Evolutionary conservation across 2,888 invertebrate genomes (phyloP).

Genomic region (Cryptops parisi): DNA sequence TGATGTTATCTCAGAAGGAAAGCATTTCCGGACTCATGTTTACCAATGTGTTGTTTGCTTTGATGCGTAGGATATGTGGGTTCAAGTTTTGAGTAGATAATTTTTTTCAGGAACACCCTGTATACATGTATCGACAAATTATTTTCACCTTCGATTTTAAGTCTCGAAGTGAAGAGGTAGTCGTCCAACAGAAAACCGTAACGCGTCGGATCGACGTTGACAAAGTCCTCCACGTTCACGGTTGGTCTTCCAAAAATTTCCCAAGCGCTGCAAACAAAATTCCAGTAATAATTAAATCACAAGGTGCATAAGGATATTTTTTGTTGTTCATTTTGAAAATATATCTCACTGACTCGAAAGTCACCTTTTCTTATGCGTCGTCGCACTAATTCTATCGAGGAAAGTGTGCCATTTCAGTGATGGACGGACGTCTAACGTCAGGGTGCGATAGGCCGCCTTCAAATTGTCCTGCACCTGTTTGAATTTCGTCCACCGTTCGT

Average conservation of each 20-base stretch:
- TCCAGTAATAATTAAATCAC: background rate
- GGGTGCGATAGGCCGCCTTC: background rate
- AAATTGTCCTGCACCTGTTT: background rate
- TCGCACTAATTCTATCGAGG: no score
- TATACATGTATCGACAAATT: no score
- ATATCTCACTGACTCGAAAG: no score
- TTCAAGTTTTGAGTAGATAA: no score
- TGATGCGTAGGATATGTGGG: no score
- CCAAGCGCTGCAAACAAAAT: background rate
- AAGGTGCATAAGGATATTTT: background rate
- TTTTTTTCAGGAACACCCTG: no score
- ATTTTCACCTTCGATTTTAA: slow-evolving; percentile 4
- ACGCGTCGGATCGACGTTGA: background rate
- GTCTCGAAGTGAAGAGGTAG: background rate
- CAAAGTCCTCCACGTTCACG: background rate
- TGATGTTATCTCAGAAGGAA: no score
- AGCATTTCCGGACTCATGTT: no score
- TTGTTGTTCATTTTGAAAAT: background rate
- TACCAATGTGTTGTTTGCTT: no score
- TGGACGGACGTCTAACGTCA: background rate
- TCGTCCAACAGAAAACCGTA: background rate
- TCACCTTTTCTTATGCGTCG: no score
- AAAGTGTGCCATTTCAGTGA: background rate
- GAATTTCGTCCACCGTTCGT: background rate
- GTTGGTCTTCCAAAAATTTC: background rate